These are phyloP conservation scores for Irena cyanogastra DNA, from an alignment of 2,113 vertebrate genomes.

Conservation along the genomic window DNA sequence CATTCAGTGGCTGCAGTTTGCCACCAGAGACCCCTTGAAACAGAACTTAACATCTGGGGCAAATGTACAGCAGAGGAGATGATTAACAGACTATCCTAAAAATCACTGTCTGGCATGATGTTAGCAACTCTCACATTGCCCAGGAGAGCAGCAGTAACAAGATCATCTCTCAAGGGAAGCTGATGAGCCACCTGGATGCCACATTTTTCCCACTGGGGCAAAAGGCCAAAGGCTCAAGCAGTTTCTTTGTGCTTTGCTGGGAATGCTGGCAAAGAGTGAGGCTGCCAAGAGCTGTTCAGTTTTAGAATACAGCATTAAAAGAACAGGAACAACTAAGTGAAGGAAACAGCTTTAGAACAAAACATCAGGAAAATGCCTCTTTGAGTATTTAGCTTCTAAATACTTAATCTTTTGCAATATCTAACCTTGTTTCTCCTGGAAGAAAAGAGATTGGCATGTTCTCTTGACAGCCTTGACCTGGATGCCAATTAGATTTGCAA, in stretches of 20 bases:
- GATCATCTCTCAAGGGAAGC: not conserved
- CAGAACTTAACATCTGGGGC: not conserved
- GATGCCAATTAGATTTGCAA: slow-evolving; percentile 96
- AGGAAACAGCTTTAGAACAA: not conserved
- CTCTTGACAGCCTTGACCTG: slow-evolving; percentile 90
- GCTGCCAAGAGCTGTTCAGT: not conserved
- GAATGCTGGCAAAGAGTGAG: not conserved
- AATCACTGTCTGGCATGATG: not conserved
- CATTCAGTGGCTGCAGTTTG: not conserved
- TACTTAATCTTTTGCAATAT: not conserved
- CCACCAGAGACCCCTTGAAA: not conserved
- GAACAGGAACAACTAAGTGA: not conserved
- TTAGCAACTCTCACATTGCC: not conserved
- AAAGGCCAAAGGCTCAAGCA: not conserved
- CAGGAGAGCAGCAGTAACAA: not conserved
- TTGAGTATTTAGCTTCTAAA: not conserved
- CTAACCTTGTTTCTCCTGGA: slow-evolving; percentile 92
- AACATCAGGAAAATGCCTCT: not conserved
- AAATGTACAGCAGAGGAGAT: not conserved
- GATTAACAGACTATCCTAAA: not conserved
- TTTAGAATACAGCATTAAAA: not conserved
- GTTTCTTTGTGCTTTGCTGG: not conserved
- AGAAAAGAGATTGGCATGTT: slow-evolving; percentile 87
- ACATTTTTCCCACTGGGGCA: not conserved
- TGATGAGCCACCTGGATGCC: not conserved